Conservation (phyloP, 2,113 vertebrate genomes). For the Saguinus imperator region DNA sequence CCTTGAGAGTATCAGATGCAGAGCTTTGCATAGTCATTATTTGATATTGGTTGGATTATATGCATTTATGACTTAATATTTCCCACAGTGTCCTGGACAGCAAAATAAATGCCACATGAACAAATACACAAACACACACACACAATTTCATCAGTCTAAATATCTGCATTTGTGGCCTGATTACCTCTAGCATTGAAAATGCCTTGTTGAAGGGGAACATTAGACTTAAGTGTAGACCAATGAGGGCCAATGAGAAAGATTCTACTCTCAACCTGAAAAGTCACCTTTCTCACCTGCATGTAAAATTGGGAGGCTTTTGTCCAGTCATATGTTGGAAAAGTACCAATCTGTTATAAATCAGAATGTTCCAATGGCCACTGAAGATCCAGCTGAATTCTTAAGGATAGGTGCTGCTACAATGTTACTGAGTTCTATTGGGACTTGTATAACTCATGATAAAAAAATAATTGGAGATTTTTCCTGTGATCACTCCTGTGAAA, state of each 20-base stretch:
- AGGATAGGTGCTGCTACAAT: background rate
- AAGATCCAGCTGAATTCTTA: background rate
- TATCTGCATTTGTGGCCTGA: background rate
- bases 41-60: background rate
- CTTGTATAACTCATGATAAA: background rate
- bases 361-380: background rate
- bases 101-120: background rate
- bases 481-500: background rate
- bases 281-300: background rate
- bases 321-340: background rate
- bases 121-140: background rate
- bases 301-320: background rate
- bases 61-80: background rate
- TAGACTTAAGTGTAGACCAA: background rate
- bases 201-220: background rate
- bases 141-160: background rate
- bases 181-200: background rate
- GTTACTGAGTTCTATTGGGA: background rate
- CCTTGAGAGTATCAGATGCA: background rate
- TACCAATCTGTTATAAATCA: background rate
- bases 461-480: background rate
- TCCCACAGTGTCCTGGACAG: background rate
- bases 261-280: background rate
- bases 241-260: background rate
- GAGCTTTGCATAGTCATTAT: background rate